These are phyloP conservation scores for Drosophila tripunctata DNA, from an alignment of 2,888 invertebrate species.

Conservation along the genomic window DNA sequence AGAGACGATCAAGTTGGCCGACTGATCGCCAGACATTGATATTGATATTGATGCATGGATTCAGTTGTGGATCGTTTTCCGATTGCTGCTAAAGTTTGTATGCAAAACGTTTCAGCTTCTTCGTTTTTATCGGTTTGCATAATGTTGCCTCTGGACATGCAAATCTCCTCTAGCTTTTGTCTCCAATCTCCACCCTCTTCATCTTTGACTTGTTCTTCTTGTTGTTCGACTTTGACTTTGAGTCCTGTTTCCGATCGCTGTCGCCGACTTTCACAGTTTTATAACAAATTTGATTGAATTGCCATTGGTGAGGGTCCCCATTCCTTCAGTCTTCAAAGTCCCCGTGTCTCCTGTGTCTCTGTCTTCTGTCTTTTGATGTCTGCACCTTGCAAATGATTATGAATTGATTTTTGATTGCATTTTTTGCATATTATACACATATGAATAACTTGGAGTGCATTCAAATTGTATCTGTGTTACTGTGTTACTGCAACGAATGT, in stretches of 20 bases:
- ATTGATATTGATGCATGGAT: conserved; percentile 31
- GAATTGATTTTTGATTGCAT: conserved; percentile 83
- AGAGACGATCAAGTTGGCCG: conserved; percentile 14
- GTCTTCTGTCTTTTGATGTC: conserved; percentile 49
- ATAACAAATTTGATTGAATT: conserved; percentile 82
- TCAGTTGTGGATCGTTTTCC: conserved; percentile 14
- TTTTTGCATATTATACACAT: conserved; percentile 28
- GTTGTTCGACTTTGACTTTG: conserved; percentile 48
- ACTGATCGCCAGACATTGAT: conserved; percentile 67
- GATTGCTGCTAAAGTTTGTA: conserved; percentile 48
- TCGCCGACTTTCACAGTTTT: conserved; percentile 77
- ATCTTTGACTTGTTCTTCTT: conserved; percentile 3
- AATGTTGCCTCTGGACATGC: conserved; percentile 58
- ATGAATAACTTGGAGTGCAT: conserved; percentile 29
- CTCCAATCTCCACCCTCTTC: not conserved
- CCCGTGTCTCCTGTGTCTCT: not conserved
- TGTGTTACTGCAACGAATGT: no score
- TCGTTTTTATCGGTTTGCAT: conserved; percentile 53
- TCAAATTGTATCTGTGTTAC: conserved; percentile 38
- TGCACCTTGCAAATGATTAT: conserved; percentile 83
- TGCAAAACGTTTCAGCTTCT: conserved; percentile 64
- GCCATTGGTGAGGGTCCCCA: conserved; percentile 32
- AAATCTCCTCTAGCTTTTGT: conserved; percentile 33
- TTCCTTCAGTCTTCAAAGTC: not conserved
- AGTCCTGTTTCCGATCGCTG: conserved; percentile 78